Base-by-base conservation (phyloP, 2,888 invertebrate genomes). In the Carterocephalus palaemon region DNA sequence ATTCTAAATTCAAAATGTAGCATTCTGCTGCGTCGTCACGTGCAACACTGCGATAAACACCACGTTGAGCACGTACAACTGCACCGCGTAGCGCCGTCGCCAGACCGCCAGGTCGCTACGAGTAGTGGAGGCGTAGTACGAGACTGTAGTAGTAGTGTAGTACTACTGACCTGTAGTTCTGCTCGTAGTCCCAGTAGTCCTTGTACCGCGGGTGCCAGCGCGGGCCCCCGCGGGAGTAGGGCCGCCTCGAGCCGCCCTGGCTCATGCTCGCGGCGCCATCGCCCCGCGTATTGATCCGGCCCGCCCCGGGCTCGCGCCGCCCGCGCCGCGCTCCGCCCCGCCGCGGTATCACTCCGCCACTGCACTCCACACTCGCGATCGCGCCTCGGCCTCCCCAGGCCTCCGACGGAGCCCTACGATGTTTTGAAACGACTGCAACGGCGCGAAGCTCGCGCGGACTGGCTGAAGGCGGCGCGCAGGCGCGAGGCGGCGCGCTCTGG, bases 191-290 rank as follows among this genome's bases (percentile, higher is more conserved):
- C 85, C 85, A 86, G 65, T 83, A 86, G 49, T 86, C 86, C 70
- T 86, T 86, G 75, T 86, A 86, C 42, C 85, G 83, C 60, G 84
- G 83, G 67, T 85, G 84, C 83, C 85, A 86, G 32, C 85, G 76
- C 41, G 78, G 84, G 56, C 84, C 84, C 63, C 85, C 85, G 59
- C 84, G 84, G 52, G 84, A 84, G 55, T 80, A 85, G 49, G 85
- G 85, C 57, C 85, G 68, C 51, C 85, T 57, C 1, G 85, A 85
- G 59, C 86, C 85, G 48, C 85, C 85, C 57, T 85, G 85, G 64
- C 85, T 86, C 86, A 86, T 85, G 41, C 58, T 61, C 51, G 65
- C 64, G 74, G 75, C 77, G 79, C 76, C 82, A 81, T 83, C 55
- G 52, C 69, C 57, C 53, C 48, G 41, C 42, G 51, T 81, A 83